phyloP scores from a whole-genome alignment of 2,888 invertebrate genomes.

The Drosophila conformis region DNA sequence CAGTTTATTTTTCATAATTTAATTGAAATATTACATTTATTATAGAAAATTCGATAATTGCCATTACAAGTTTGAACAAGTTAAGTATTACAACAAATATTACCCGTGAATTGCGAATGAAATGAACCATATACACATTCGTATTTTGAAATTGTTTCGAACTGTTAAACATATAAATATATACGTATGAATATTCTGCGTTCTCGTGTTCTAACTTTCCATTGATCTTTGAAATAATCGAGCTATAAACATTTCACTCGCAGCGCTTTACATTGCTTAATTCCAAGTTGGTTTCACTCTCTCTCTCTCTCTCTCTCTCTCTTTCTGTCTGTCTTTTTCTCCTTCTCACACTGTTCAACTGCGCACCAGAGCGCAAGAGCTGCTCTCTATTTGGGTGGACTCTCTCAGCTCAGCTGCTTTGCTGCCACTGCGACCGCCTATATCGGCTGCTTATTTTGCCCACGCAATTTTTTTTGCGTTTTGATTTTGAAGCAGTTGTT shows the following conservation, averaged over 20 bases:
- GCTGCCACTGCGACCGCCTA: slow-evolving; percentile 9
- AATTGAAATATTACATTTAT: background rate
- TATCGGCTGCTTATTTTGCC: slow-evolving; percentile 34
- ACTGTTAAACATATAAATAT: background rate
- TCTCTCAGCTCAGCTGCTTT: slow-evolving; percentile 25
- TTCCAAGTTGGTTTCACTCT: slow-evolving; percentile 17
- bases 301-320: slow-evolving; percentile 6
- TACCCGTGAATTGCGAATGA: background rate
- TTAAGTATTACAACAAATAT: background rate
- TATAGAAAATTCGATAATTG: background rate
- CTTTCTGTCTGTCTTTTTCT: slow-evolving; percentile 1
- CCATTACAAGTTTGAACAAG: background rate
- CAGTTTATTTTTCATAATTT: background rate
- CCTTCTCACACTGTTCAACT: slow-evolving; percentile 2
- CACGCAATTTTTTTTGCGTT: slow-evolving; percentile 58
- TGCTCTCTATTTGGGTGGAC: slow-evolving; percentile 38
- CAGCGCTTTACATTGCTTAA: slow-evolving; percentile 24
- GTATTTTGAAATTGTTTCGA: background rate
- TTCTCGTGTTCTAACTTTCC: background rate
- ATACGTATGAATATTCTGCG: background rate
- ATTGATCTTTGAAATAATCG: background rate
- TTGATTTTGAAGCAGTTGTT: slow-evolving; percentile 52
- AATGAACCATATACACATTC: background rate
- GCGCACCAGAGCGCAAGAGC: slow-evolving; percentile 17
- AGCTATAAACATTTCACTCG: slow-evolving; percentile 22